Evolutionary conservation across 2,113 vertebrate species (phyloP).

Genomic region (Thomomys bottae): DNA sequence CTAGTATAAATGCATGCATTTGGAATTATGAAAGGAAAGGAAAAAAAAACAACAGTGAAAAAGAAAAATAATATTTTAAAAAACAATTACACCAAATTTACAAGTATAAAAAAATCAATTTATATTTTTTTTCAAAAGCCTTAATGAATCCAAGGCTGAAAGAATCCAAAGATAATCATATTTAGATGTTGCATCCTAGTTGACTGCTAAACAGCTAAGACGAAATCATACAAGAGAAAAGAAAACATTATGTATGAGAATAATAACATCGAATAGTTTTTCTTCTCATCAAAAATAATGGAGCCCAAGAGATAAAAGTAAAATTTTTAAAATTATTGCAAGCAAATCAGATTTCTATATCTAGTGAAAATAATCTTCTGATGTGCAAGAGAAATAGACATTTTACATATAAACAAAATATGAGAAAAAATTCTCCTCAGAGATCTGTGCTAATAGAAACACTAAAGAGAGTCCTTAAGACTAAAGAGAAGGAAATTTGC

Average conservation of each 20-base stretch:
- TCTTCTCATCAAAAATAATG: slow-evolving; percentile 23
- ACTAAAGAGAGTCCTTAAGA: not conserved
- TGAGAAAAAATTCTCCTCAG: not conserved
- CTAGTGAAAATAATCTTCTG: not conserved
- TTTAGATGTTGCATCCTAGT: not conserved
- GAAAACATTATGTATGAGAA: not conserved
- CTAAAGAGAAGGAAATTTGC: not conserved
- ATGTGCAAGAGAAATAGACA: not conserved
- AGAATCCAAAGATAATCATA: not conserved
- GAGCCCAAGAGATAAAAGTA: not conserved
- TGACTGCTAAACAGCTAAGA: not conserved
- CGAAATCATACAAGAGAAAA: not conserved
- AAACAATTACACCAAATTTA: not conserved
- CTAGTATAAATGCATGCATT: not conserved
- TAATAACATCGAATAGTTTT: not conserved
- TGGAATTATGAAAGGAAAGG: not conserved
- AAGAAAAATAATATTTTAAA: not conserved
- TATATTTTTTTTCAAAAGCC: no score
- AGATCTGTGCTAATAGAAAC: not conserved
- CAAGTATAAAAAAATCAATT: no score
- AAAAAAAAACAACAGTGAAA: not conserved
- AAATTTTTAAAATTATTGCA: not conserved
- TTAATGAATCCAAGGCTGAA: not conserved
- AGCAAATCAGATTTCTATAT: slow-evolving; percentile 45
- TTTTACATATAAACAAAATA: not conserved